Conservation (phyloP, 2,888 invertebrate species). For the Eubasilissa splendida region DNA sequence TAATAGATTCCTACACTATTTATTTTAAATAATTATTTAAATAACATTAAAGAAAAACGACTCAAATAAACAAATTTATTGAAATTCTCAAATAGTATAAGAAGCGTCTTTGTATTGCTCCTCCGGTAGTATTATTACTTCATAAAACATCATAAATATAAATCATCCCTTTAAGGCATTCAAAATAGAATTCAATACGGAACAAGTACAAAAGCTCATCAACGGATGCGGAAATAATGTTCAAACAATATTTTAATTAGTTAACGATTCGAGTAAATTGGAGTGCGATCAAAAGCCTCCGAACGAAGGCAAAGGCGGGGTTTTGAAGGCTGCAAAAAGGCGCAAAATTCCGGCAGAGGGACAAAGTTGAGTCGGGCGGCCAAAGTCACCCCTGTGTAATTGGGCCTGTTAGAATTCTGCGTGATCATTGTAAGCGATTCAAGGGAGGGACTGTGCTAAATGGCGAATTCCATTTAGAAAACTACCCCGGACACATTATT, state of each 20-base stretch:
- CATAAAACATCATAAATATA: no score
- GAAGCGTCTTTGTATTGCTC: no score
- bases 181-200: not conserved
- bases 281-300: conserved; percentile 5
- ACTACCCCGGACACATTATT: no score
- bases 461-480: no score
- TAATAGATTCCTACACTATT: no score
- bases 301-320: not conserved
- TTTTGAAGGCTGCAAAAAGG: conserved; percentile 6
- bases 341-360: not conserved
- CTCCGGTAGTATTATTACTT: no score
- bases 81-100: no score
- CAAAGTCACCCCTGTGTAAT: conserved; percentile 7
- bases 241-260: conserved; percentile 34
- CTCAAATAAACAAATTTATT: no score
- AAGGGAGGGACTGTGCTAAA: not conserved
- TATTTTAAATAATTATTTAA: no score
- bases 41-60: no score
- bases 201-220: not conserved
- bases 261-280: conserved; percentile 30
- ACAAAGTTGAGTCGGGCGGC: not conserved
- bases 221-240: conserved; percentile 24
- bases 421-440: not conserved
- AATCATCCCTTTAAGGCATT: no score
- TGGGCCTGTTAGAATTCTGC: conserved; percentile 16